Evolutionary conservation across 2,113 vertebrate genomes (phyloP).

Genomic region (Tyto alba): DNA sequence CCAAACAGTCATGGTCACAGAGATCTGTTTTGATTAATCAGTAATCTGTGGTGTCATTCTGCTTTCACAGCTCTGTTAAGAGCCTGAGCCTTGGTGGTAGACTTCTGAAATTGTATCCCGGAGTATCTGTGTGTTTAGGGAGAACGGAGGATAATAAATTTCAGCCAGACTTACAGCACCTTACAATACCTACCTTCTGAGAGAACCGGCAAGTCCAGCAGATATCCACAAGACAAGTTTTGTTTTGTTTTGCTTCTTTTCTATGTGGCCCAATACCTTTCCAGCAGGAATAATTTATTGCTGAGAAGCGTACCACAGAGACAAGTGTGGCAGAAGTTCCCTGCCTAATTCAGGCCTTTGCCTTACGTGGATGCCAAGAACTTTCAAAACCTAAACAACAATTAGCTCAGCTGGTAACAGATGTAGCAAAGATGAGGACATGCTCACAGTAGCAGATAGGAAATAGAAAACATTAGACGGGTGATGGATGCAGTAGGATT

Average conservation of each 20-base stretch:
- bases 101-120: neutral
- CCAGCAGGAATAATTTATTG: neutral
- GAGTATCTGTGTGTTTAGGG: neutral
- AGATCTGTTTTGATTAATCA: neutral
- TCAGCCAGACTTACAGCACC: neutral
- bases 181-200: neutral
- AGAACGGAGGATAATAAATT: neutral
- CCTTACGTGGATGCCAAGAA: neutral
- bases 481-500: neutral
- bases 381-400: neutral
- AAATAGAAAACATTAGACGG: neutral
- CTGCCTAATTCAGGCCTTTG: neutral
- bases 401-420: neutral
- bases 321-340: neutral
- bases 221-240: neutral
- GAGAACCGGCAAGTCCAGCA: neutral
- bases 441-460: neutral
- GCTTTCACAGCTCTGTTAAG: slow-evolving; percentile 5
- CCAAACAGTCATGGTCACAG: neutral
- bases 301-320: neutral
- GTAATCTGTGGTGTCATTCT: neutral
- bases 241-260: neutral
- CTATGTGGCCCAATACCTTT: neutral
- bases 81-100: neutral
- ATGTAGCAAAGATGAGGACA: neutral